phyloP scores from a whole-genome alignment of 2,888 invertebrate genomes.

The Timandra comae region DNA sequence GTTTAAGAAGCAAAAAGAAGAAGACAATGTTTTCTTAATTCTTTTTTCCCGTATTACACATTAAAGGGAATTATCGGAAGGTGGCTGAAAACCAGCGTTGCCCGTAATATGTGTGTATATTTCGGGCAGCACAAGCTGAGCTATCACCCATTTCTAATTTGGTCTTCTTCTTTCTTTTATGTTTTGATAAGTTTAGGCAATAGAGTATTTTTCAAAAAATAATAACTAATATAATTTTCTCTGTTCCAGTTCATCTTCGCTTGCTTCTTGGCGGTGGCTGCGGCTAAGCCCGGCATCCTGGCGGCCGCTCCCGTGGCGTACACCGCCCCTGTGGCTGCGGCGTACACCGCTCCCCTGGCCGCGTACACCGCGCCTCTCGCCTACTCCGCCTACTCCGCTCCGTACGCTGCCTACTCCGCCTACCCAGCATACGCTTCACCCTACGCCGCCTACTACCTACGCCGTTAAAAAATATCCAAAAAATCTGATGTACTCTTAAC shows the following conservation, averaged over 20 bases:
- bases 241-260: slow-evolving; percentile 60
- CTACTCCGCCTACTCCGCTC: slow-evolving; percentile 33
- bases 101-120: no score
- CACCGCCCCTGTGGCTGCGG: slow-evolving; percentile 27
- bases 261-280: slow-evolving; percentile 66
- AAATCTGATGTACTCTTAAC: background rate
- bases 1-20: no score
- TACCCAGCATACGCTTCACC: slow-evolving; percentile 39
- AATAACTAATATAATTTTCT: no score
- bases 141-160: no score
- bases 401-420: slow-evolving; percentile 32
- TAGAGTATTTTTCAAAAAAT: no score
- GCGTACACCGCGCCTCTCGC: slow-evolving; percentile 37
- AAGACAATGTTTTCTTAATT: no score
- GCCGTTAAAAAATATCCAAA: slow-evolving; percentile 18
- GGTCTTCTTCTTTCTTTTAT: no score
- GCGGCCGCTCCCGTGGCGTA: slow-evolving; percentile 47
- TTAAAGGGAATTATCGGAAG: no score
- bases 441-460: slow-evolving; percentile 33
- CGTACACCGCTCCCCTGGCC: slow-evolving; percentile 32
- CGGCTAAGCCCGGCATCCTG: slow-evolving; percentile 55
- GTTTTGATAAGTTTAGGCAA: no score
- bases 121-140: no score
- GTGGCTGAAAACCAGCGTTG: no score
- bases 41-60: no score